phyloP scores from a whole-genome alignment of 1,140 invertebrate genomes.

The Helicoverpa armigera region DNA sequence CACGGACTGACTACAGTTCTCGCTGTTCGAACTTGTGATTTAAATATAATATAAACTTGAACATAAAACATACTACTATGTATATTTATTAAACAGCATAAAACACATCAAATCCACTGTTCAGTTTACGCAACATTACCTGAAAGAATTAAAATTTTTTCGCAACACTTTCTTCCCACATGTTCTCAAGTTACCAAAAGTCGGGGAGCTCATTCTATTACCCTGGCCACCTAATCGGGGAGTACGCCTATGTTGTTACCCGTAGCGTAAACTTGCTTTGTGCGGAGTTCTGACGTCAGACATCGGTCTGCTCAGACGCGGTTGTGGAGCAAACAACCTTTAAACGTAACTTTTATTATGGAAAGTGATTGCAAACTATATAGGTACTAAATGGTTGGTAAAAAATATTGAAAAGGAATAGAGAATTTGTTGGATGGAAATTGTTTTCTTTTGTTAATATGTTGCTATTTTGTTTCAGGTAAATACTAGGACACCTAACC shows the following conservation, averaged over 20 bases:
- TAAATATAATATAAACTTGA: too few species aligned
- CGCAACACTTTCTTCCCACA: conserved; percentile 3
- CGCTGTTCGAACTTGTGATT: too few species aligned
- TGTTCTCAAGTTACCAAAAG: conserved; percentile 6
- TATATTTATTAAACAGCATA: too few species aligned
- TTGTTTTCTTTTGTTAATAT: too few species aligned
- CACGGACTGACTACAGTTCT: too few species aligned
- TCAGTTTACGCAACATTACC: neutral
- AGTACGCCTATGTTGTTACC: conserved; percentile 22
- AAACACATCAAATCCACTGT: neutral
- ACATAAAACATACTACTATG: too few species aligned
- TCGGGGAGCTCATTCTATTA: conserved; percentile 19
- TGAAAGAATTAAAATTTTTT: neutral
- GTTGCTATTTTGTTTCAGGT: too few species aligned
- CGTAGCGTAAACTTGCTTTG: conserved; percentile 32
- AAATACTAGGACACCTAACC: too few species aligned
- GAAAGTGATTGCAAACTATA: neutral
- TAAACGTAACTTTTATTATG: neutral
- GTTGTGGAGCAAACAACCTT: conserved; percentile 1
- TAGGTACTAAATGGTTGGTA: neutral
- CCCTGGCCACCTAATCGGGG: conserved; percentile 20
- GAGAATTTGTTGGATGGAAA: too few species aligned
- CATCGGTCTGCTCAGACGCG: conserved; percentile 18
- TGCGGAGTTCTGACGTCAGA: conserved; percentile 16
- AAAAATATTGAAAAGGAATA: too few species aligned